Percentiles rank a stretch among this genome's conserved stretches.
phyloP scores from a whole-genome alignment of 1,140 invertebrate species.

The Helicoverpa zea region DNA sequence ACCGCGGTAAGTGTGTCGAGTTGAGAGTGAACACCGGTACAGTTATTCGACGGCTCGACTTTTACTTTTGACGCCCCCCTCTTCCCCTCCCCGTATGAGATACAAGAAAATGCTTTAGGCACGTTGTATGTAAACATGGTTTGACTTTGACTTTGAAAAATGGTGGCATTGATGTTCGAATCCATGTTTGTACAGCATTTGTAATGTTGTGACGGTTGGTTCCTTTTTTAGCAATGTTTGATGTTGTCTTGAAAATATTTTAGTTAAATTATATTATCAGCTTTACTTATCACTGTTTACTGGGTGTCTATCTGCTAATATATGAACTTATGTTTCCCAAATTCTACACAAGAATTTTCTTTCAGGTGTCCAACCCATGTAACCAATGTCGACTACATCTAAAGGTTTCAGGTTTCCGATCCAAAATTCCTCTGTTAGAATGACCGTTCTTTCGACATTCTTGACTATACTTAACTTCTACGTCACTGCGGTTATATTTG shows the following conservation, averaged over 20 bases:
- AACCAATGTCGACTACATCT: no score
- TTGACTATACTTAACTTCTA: no score
- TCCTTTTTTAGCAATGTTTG: neutral
- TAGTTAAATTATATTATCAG: no score
- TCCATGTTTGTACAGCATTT: constrained; percentile 50
- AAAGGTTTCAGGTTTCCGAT: no score
- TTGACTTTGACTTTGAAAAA: constrained; percentile 40
- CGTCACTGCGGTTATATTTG: no score
- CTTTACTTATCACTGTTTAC: no score
- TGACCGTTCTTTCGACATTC: no score
- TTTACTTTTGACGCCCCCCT: constrained; percentile 68
- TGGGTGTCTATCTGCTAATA: no score
- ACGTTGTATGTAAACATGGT: constrained; percentile 22
- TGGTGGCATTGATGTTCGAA: constrained; percentile 13
- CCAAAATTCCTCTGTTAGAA: no score
- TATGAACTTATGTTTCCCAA: no score
- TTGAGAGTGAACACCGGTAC: constrained; percentile 69
- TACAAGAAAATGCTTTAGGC: constrained; percentile 26
- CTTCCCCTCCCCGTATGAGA: constrained; percentile 10
- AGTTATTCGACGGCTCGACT: constrained; percentile 64
- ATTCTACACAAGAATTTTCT: no score
- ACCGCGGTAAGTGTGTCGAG: constrained; percentile 60
- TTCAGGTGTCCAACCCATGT: no score
- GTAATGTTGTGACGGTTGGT: neutral
- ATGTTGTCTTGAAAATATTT: neutral